phyloP scores from a whole-genome alignment of 2,888 invertebrate species.

The Cataglyphis altisquamis region DNA sequence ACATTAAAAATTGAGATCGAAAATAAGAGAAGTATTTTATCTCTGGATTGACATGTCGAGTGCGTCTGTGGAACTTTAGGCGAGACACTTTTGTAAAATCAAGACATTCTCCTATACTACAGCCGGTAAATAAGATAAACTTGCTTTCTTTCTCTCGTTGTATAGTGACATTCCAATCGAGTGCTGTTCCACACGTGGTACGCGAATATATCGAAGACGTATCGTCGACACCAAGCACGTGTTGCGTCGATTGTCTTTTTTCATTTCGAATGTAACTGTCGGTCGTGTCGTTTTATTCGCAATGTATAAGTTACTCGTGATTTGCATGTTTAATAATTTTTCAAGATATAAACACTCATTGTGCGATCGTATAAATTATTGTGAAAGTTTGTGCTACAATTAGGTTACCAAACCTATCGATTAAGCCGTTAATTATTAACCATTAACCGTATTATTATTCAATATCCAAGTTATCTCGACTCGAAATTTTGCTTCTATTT shows the following conservation, averaged over 20 bases:
- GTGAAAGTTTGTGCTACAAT: conserved; percentile 36
- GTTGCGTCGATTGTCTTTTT: not conserved
- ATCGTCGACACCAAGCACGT: not conserved
- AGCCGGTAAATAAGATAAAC: conserved; percentile 12
- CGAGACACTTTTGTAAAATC: not conserved
- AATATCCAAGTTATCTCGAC: conserved; percentile 30
- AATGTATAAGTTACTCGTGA: not conserved
- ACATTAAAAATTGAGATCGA: not conserved
- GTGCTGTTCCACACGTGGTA: not conserved
- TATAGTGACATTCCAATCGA: conserved; percentile 5
- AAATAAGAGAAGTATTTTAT: not conserved
- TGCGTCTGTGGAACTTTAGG: conserved; percentile 23
- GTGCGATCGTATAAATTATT: not conserved
- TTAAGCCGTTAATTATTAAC: conserved; percentile 63
- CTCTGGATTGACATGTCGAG: not conserved
- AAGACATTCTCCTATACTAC: not conserved
- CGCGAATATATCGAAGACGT: not conserved
- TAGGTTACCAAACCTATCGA: conserved; percentile 37
- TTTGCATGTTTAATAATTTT: not conserved
- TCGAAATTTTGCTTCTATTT: not conserved
- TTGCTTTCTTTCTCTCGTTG: not conserved
- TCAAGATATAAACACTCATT: conserved; percentile 19
- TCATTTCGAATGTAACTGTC: not conserved
- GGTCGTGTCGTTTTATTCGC: not conserved
- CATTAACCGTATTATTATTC: conserved; percentile 52